Conservation (phyloP, 2,797 vertebrate species). For the Mionectes olivaceus region DNA sequence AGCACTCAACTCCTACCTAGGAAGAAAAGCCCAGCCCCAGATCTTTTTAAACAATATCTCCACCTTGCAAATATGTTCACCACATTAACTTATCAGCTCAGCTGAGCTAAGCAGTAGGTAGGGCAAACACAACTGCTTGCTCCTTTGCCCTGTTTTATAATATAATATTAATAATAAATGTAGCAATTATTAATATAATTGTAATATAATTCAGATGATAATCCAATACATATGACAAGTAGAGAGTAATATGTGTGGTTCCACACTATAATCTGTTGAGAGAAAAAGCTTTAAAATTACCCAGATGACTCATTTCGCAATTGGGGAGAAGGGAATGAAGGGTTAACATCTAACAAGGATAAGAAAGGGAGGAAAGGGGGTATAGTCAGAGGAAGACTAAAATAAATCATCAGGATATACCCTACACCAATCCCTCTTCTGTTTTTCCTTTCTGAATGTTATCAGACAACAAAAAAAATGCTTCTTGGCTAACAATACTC, state of each 20-base stretch:
- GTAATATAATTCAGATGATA: conserved; percentile 20
- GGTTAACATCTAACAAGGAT: neutral
- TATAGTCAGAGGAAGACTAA: neutral
- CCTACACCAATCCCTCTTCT: neutral
- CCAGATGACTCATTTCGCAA: neutral
- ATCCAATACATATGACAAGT: conserved; percentile 5
- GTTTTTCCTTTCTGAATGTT: neutral
- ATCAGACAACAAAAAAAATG: neutral
- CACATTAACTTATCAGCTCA: neutral
- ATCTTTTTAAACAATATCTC: neutral
- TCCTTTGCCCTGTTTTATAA: conserved; percentile 24
- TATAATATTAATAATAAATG: neutral
- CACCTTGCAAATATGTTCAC: neutral
- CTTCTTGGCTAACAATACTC: neutral
- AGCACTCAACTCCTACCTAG: neutral
- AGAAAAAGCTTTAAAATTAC: conserved; percentile 28
- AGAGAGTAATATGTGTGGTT: neutral
- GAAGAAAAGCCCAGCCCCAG: neutral
- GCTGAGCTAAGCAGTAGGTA: neutral
- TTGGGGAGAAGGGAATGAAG: neutral
- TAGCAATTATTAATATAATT: too few species aligned
- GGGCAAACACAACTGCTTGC: neutral
- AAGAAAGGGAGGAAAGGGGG: neutral
- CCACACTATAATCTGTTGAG: neutral
- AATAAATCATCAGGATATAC: conserved; percentile 21